Conservation (phyloP, 2,113 vertebrate genomes). For the Circaetus cinerascens region DNA sequence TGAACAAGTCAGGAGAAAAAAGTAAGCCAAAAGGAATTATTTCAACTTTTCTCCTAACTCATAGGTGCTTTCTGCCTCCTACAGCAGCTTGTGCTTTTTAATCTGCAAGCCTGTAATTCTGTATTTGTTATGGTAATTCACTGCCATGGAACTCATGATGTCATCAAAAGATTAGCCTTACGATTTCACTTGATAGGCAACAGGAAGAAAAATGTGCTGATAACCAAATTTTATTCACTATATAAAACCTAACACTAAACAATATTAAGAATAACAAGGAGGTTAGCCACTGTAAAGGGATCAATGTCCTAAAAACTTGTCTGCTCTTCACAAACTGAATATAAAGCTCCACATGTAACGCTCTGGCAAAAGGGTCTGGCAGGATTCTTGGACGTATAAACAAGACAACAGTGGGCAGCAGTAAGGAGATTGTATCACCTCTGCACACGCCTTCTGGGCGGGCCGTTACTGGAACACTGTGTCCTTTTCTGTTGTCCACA, state of each 20-base stretch:
- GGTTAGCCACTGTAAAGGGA: neutral
- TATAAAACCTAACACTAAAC: neutral
- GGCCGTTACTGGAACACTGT: conserved; percentile 14
- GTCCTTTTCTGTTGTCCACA: conserved; percentile 30
- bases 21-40: neutral
- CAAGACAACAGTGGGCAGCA: conserved; percentile 27
- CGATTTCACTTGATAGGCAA: neutral
- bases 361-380: neutral
- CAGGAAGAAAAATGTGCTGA: neutral
- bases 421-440: conserved; percentile 43
- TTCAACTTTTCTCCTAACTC: neutral
- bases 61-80: neutral
- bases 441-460: neutral
- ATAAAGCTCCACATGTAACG: neutral
- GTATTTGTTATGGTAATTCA: neutral
- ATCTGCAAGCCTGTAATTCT: neutral
- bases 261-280: neutral
- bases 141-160: neutral
- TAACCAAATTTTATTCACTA: neutral
- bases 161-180: neutral
- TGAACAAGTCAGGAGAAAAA: neutral
- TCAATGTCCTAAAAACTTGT: neutral
- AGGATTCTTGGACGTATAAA: neutral
- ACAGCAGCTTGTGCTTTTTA: neutral
- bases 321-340: neutral